Conservation (phyloP, 2,888 invertebrate species). For the Apeira syringaria region DNA sequence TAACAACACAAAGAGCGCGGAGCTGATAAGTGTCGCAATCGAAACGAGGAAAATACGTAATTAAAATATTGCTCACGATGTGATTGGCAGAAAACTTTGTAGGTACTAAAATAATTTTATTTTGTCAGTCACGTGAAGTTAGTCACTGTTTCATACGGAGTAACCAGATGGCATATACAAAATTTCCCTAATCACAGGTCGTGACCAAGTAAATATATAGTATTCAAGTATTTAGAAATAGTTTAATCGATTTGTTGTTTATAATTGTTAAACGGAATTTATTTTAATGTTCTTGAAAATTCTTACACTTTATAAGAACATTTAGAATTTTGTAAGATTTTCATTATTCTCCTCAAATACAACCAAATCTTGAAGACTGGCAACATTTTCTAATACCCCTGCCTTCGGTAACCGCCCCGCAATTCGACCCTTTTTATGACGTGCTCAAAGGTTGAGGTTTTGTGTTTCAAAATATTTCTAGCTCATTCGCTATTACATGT, state of each 20-base stretch:
- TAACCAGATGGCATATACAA: slow-evolving; percentile 36
- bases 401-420: slow-evolving; percentile 40
- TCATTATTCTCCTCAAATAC: slow-evolving; percentile 26
- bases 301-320: no score
- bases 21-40: slow-evolving; percentile 39
- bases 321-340: no score
- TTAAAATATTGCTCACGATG: slow-evolving; percentile 47
- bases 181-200: slow-evolving; percentile 35
- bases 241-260: no score
- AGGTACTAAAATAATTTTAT: slow-evolving; percentile 48
- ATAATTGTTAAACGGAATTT: no score
- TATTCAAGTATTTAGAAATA: no score
- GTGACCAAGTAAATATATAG: no score
- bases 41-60: slow-evolving; percentile 38
- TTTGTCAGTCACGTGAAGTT: slow-evolving; percentile 58
- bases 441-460: slow-evolving; percentile 68
- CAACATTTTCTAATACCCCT: slow-evolving; percentile 44
- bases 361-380: slow-evolving; percentile 44
- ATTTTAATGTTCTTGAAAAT: no score
- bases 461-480: slow-evolving; percentile 66
- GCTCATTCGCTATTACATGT: slow-evolving; percentile 36
- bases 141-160: slow-evolving; percentile 33
- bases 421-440: slow-evolving; percentile 47
- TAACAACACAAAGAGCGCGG: slow-evolving; percentile 63
- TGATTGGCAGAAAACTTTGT: slow-evolving; percentile 48